These are phyloP conservation scores for Theristicus caerulescens DNA, from an alignment of 2,113 vertebrate species.

Conservation along the genomic window DNA sequence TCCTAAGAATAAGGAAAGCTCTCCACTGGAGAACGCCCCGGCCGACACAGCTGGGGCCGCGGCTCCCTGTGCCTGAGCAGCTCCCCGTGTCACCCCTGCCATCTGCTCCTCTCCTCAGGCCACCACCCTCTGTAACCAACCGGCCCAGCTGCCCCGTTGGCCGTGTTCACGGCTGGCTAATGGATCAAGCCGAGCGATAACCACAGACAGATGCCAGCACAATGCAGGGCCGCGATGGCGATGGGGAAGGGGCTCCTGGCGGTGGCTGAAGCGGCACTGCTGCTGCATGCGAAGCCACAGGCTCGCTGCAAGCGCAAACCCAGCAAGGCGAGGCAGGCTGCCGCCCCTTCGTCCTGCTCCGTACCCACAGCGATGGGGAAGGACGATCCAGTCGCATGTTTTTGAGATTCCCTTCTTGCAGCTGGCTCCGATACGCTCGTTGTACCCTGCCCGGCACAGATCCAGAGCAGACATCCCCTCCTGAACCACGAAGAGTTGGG, in stretches of 20 bases:
- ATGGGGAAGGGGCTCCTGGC: not conserved
- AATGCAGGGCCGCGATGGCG: rapidly evolving
- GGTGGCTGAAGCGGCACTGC: not conserved
- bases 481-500: rapidly evolving
- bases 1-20: not conserved
- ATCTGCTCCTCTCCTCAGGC: not conserved
- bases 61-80: not conserved
- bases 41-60: rapidly evolving
- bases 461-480: rapidly evolving
- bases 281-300: rapidly evolving
- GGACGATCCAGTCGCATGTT: rapidly evolving
- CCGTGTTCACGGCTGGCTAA: rapidly evolving
- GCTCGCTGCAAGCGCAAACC: not conserved
- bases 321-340: not conserved
- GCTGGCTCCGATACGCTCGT: rapidly evolving
- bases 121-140: not conserved
- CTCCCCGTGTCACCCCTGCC: not conserved
- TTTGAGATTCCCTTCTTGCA: not conserved
- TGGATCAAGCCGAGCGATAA: rapidly evolving
- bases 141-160: rapidly evolving
- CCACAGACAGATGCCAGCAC: not conserved
- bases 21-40: not conserved
- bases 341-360: not conserved
- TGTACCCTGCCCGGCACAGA: not conserved
- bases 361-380: not conserved